Evolutionary conservation across 2,797 vertebrate species (phyloP), one percentile per base, ranked within the genome.

Genomic region (Mallotus villosus): DNA sequence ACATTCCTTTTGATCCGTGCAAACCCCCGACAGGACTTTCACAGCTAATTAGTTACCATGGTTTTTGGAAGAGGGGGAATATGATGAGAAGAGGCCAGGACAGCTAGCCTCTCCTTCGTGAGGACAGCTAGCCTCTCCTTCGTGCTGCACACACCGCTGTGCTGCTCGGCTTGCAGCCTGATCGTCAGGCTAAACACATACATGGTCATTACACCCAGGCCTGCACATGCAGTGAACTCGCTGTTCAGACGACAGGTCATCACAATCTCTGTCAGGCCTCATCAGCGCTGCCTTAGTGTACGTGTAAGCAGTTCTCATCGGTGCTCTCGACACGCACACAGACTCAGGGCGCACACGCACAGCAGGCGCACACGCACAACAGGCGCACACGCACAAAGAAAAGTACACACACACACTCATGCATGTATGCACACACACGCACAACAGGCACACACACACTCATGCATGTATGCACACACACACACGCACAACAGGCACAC

Each of bases 1-100:
- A 67, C 29, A 63, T 67, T 57, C 68, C 22, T 64, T 76, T 75
- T 79, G 78, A 85, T 86, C 77, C 41, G 27, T 59, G 37, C 68
- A 71, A 78, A 80, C 58, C 73, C 74, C 81, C 72, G 75, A 60
- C 69, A 75, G 81, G 71, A 71, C 62, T 80, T 80, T 81, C 73
- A 80, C 11, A 72, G 61, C 63, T 81, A 81, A 83, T 86, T 81
- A 83, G 73, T 19, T 12, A 66, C 60, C 51, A 49, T 64, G 58
- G 70, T 76, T 78, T 63, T 66, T 25, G 65, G 77, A 67, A 77
- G 29, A 75, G 55, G 19, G 41, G 19, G 41, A 68, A 67, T 4
- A 29, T 29, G 32, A 34, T 1, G 17, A 67, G 71, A 19, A 24
- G 17, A 67, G 71, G 55, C 34, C 4, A 55, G 17, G 11, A 37